Percentiles rank a stretch among this genome's conserved stretches.
Evolutionary conservation across 2,888 invertebrate species (phyloP).

Genomic region (Arrhopalites spinosus): DNA sequence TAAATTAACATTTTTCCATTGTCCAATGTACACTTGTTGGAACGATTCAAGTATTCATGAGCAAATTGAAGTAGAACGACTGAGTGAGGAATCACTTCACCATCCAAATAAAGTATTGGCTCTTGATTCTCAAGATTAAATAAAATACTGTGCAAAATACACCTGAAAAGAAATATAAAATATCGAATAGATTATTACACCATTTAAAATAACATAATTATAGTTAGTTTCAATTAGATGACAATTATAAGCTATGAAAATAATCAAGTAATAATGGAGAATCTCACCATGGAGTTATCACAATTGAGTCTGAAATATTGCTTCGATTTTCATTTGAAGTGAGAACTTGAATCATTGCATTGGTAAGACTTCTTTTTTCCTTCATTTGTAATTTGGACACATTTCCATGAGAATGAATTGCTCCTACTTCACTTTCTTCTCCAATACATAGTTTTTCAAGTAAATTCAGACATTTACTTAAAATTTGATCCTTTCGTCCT

Average conservation of each 20-base stretch:
- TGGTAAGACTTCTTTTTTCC: slow-evolving; percentile 40
- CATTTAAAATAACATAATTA: too few relatives aligned
- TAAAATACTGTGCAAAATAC: slow-evolving; percentile 50
- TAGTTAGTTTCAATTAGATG: neutral
- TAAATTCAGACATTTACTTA: slow-evolving; percentile 38
- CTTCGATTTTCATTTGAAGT: slow-evolving; percentile 45
- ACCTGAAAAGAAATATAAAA: slow-evolving; percentile 40
- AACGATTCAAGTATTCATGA: slow-evolving; percentile 50
- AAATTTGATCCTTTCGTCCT: slow-evolving; percentile 25
- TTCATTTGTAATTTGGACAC: slow-evolving; percentile 32
- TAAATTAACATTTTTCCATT: slow-evolving; percentile 79
- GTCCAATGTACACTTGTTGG: slow-evolving; percentile 58
- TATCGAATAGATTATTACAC: neutral
- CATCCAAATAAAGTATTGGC: slow-evolving; percentile 50
- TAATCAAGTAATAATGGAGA: too few relatives aligned
- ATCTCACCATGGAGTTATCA: slow-evolving; percentile 30
- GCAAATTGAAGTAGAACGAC: slow-evolving; percentile 53
- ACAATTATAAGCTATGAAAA: too few relatives aligned
- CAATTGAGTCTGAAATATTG: slow-evolving; percentile 31
- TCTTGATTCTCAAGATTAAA: slow-evolving; percentile 47
- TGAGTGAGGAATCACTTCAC: slow-evolving; percentile 52
- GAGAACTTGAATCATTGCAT: slow-evolving; percentile 43
- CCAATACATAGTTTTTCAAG: slow-evolving; percentile 43
- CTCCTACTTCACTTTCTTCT: slow-evolving; percentile 13
- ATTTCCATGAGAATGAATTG: neutral